Base-by-base conservation (phyloP, 2,888 invertebrate genomes). In the Aricia artaxerxes region DNA sequence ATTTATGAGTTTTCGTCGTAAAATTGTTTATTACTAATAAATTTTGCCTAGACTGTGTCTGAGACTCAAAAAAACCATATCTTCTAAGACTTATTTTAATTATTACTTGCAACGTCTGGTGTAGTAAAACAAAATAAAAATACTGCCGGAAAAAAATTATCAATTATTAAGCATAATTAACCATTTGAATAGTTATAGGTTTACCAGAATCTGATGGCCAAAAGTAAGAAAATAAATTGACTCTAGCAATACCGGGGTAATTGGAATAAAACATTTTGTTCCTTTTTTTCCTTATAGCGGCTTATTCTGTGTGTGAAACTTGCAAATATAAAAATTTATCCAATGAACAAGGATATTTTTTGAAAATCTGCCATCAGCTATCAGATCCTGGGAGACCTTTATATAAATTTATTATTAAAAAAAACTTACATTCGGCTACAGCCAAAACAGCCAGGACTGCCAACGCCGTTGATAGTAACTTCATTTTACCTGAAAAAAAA, bases 371-470 rank as follows among this genome's bases (percentile, higher is more conserved):
- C 24, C 24, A 24, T 24, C 24, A 24, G 24, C 24, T 0, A 24
- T 24, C 24, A 24, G 24, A 24, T 24, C 24, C 24, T 24, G 24
- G 24, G 0, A 24, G 24, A 24, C 24, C 24, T 24, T 24, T 44
- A 44, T 7, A 44, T 38, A n/a, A 9, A 3, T 31, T 24, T 64
- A 31, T 16, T 31, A 31, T n/a, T 64, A 11, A 64, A 31, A 40
- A 77, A 80, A 72, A 78, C 89, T 91, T 85, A 93, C 94, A 88
- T 88, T 92, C 85, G 80, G 86, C 88, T 81, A 88, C 87, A 81
- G 89, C 86, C 73, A 88, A 84, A n/a, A 85, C 88, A 82, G 90
- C 90, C 81, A 94, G 88, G 89, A 92, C 90, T 84, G 91, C 93
- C 92, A 94, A 92, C 92, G 93, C 87, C 88, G 89, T 90, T 82